Base-by-base conservation (phyloP, 2,113 vertebrate species). In the Grammomys dolichurus region DNA sequence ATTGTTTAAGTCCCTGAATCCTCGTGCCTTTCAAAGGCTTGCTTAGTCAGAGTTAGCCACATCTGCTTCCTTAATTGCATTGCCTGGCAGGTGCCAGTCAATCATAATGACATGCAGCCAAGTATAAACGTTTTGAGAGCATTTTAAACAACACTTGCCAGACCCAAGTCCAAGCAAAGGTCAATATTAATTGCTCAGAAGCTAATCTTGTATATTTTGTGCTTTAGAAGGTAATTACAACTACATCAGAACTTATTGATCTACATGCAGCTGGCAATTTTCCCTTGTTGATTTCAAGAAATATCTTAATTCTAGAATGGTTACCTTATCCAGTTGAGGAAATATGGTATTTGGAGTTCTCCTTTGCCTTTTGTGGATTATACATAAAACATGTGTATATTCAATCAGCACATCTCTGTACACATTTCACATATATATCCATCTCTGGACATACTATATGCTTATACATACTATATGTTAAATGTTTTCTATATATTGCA, bases 121-220 rank as follows among this genome's bases (percentile, higher is more conserved):
- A 73, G 11, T 76, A 46, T 20, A 81, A 67, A 70, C 28, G 90
- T 89, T 88, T 85, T 43, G 58, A 92, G 33, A 93, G 28, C 43
- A 70, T 78, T 82, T 97, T 63, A 91, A 97, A 40, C 26, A 96
- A 87, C 8, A 91, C 10, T 94, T 51, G 95, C 73, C 14, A 87
- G 65, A 84, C 80, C 10, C 87, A 86, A 91, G 54, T 63, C 86
- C 89, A 96, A 95, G 70, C 89, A 69, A 88, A 85, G 51, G 51
- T 91, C 81, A 93, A 72, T 90, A 93, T 65, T 89, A 96, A 91
- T 93, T 95, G 87, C 48, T 93, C 65, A 81, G 36, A 80, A 60
- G 46, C 67, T 92, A 88, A 87, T 86, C 88, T 78, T 95, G 22
- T 80, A 75, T 11, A 65, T 90, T 94, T 89, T 73, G 86, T 65